A percentile compares a stretch with the other conserved stretches of the same genome.
Evolutionary conservation across 2,113 vertebrate genomes (phyloP).

Genomic region (Bombycilla garrulus): DNA sequence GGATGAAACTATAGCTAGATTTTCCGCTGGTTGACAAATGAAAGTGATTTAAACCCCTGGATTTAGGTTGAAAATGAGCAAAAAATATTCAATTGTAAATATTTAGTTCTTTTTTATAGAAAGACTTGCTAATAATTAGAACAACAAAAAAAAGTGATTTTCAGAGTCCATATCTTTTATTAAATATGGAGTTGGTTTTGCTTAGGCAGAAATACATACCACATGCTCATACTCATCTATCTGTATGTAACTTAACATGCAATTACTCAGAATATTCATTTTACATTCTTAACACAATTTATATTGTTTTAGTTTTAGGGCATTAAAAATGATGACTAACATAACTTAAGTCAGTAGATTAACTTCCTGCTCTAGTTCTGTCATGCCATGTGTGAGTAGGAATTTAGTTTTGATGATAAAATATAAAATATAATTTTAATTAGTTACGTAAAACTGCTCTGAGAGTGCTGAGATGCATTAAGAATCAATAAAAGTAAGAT

Average conservation of each 20-base stretch:
- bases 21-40: neutral
- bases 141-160: neutral
- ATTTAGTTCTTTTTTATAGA: neutral
- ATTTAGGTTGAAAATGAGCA: neutral
- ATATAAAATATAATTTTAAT: neutral
- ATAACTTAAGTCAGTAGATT: neutral
- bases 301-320: neutral
- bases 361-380: neutral
- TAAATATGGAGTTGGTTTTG: neutral
- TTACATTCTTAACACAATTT: neutral
- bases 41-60: neutral
- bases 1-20: neutral
- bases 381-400: neutral
- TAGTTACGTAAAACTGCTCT: neutral
- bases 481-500: neutral
- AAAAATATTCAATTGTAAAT: neutral
- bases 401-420: neutral
- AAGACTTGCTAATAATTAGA: neutral
- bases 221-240: neutral
- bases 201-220: neutral
- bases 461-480: neutral
- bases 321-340: neutral
- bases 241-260: neutral
- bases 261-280: neutral
- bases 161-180: neutral